Evolutionary conservation across 2,797 vertebrate species (phyloP), one percentile per base, ranked within the genome.

Genomic region (Sciurus carolinensis): DNA sequence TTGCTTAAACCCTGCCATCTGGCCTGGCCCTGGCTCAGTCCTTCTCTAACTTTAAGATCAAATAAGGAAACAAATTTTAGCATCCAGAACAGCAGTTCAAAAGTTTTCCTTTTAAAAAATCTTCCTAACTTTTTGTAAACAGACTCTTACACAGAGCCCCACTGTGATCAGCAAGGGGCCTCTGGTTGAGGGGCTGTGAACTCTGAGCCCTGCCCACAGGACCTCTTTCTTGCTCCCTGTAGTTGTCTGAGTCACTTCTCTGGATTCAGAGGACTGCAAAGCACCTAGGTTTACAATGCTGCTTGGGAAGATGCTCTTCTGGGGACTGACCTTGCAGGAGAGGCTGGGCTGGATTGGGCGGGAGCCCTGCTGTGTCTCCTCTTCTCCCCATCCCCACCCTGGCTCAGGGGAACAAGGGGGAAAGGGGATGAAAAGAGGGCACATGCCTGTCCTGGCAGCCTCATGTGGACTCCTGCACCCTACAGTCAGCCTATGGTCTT

Each of bases 51-150:
- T 94, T 84, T 71, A 72, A 84, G 77, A 54, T 73, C 62, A 82
- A 94, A 86, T 76, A 87, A 94, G 81, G 50, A 79, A 95, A 77
- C 3, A 11, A 42, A 17, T 77, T 90, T 82, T 75, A 42, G 67
- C 22, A 93, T 15, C n/a, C 22, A 76, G 52, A 91, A 64, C 7
- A 83, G 44, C 81, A 47, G 8, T 71, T 92, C 75, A 13, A 59
- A 54, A 92, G 26, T n/a, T 77, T 85, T 50, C 50, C 13, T 67
- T 57, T 59, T 0, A 4, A 87, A 64, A 57, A 6, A 28, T 42
- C 71, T 80, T 93, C 28, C 36, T 80, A 33, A 47, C 18, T 30
- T 75, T 80, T 64, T 81, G 67, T 26, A 89, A 94, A 87, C 14
- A 9, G 57, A 87, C 33, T 75, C n/a, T 83, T 90, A 94, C 11